Percentiles rank a stretch among this genome's conserved stretches.
phyloP scores from a whole-genome alignment of 2,888 invertebrate genomes.

The Eupithecia subumbrata region DNA sequence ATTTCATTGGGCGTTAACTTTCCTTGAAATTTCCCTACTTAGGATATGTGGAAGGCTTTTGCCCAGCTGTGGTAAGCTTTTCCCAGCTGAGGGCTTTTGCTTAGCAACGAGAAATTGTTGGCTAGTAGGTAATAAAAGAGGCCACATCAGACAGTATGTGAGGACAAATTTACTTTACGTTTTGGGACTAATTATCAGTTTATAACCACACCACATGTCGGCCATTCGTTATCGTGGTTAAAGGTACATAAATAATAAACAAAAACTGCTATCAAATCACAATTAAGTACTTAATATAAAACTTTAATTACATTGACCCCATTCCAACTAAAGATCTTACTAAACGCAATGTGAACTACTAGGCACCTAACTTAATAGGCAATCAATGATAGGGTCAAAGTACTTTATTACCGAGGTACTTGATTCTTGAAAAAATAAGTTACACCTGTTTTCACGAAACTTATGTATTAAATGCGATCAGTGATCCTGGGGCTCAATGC shows the following conservation, averaged over 20 bases:
- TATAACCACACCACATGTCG: neutral
- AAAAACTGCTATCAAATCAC: neutral
- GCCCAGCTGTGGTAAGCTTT: too few relatives aligned
- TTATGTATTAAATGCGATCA: neutral
- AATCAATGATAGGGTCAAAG: neutral
- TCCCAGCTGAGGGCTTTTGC: too few relatives aligned
- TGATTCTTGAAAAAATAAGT: neutral
- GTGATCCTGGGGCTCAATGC: neutral
- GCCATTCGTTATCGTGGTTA: neutral
- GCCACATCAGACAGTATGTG: too few relatives aligned
- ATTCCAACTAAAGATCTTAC: neutral
- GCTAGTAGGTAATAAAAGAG: too few relatives aligned
- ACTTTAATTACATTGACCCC: neutral
- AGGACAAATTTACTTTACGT: too few relatives aligned
- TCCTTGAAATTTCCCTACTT: too few relatives aligned
- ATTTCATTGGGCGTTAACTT: too few relatives aligned
- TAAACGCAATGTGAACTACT: neutral
- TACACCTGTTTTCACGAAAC: neutral
- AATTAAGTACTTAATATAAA: too few relatives aligned
- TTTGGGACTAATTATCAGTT: neutral
- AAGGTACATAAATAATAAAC: neutral
- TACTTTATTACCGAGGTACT: neutral
- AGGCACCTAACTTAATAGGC: neutral
- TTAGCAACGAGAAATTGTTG: too few relatives aligned
- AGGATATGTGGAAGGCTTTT: too few relatives aligned